Evolutionary conservation across 2,797 vertebrate species (phyloP).

Genomic region (Chaenodraco wilsoni): DNA sequence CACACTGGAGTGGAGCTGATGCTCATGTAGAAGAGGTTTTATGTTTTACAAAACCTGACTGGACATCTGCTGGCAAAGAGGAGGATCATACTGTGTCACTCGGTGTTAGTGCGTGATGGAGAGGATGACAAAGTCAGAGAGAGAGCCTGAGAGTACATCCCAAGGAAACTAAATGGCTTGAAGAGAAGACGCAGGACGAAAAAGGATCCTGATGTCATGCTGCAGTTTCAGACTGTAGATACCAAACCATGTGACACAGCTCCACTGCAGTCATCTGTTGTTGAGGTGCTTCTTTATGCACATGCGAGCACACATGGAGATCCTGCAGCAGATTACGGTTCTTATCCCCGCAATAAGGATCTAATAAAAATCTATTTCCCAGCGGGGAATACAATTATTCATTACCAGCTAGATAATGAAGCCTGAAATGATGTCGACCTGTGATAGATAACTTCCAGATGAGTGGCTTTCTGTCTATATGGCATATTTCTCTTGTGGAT

Average conservation of each 20-base stretch:
- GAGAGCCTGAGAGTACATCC: background rate
- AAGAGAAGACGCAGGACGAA: background rate
- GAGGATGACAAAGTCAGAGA: slow-evolving; percentile 28
- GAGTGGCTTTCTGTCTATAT: slow-evolving; percentile 21
- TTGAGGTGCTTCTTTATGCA: background rate
- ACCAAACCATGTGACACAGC: slow-evolving; percentile 32
- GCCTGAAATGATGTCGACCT: slow-evolving; percentile 18
- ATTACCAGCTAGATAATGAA: slow-evolving; percentile 45
- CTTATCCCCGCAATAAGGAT: slow-evolving; percentile 27
- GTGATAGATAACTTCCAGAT: slow-evolving; percentile 44
- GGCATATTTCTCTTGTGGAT: slow-evolving; percentile 8
- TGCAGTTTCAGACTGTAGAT: slow-evolving; percentile 30
- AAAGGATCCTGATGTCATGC: slow-evolving; percentile 7
- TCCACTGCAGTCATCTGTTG: slow-evolving; percentile 23
- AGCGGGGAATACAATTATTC: slow-evolving; percentile 47
- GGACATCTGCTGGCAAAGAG: slow-evolving; percentile 35
- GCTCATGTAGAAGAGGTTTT: slow-evolving; percentile 34
- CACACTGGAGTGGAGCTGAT: slow-evolving; percentile 33
- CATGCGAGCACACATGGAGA: slow-evolving; percentile 10
- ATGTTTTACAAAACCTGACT: slow-evolving; percentile 30
- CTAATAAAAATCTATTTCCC: slow-evolving; percentile 35
- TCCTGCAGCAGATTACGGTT: slow-evolving; percentile 19
- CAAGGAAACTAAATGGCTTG: background rate
- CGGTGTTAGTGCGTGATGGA: slow-evolving; percentile 19
- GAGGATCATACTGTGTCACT: slow-evolving; percentile 26